Base-by-base conservation (phyloP, 1,140 invertebrate genomes). In the Lerema accius region DNA sequence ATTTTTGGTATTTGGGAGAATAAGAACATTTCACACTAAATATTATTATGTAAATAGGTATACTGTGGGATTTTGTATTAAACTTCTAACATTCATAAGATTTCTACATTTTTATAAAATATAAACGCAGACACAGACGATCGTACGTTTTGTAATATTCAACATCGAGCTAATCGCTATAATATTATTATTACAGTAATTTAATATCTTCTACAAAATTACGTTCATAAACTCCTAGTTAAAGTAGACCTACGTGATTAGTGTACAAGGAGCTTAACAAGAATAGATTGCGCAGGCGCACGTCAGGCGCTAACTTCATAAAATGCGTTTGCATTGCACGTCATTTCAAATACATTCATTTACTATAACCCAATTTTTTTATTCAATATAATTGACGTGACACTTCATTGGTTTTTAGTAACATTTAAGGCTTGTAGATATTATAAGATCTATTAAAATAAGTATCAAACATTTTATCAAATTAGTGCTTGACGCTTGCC, bases 91-190 rank as follows among this genome's bases (percentile, higher is more conserved):
- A 65, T 69, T 83, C 74, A 82, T 83, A 82, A 83, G 80, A 82
- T 64, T 63, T 74, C 77, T 82, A 79, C 71, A 69, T 60, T 66
- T 78, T 73, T 67, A 69, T 78, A 73, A 76, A 82, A 74, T 73
- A 69, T 76, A 62, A 79, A 76, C 48, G 58, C 62, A 70, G 60
- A 51, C 76, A 69, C 76, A 76, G 63, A 72, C 65, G 11, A 23
- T 16, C 50, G 39, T 23, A 56, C 71, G 65, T 77, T 76, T 68
- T 73, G 63, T 75, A 83, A 76, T 76, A 73, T 73, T 74, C 76
- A 86, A 85, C 80, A 78, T 80, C 78, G 80, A 82, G 72, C 80
- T 84, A 84, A 71, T 71, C 26, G 53, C 77, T 81, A 82, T 71
- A 82, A 68, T 76, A 75, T 65, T 71, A 66, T 70, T 60, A 40